A percentile compares a stretch with the other conserved stretches of the same genome.
phyloP scores from a whole-genome alignment of 2,888 invertebrate species.

The Latheticus oryzae region DNA sequence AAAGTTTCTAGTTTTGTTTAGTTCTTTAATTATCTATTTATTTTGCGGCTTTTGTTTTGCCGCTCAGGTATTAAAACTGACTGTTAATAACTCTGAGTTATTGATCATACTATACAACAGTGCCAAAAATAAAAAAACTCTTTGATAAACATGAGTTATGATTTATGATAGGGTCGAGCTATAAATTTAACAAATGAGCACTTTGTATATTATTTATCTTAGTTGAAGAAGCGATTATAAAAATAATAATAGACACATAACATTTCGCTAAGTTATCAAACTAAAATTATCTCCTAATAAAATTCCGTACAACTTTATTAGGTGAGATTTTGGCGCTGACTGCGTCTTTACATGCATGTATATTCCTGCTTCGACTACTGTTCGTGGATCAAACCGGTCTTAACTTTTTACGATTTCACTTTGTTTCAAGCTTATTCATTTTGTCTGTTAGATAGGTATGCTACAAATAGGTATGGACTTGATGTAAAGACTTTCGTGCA shows the following conservation, averaged over 20 bases:
- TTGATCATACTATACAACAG: slow-evolving; percentile 19
- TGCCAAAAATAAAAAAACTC: slow-evolving; percentile 33
- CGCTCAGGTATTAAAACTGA: slow-evolving; percentile 8
- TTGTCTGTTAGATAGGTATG: slow-evolving; percentile 31
- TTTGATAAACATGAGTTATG: slow-evolving; percentile 20
- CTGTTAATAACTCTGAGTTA: slow-evolving; percentile 19
- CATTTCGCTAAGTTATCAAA: slow-evolving; percentile 34
- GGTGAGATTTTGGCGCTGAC: slow-evolving; percentile 30
- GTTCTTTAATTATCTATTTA: no score
- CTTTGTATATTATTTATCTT: slow-evolving; percentile 35
- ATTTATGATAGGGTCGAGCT: slow-evolving; percentile 31
- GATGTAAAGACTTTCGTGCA: slow-evolving; percentile 41
- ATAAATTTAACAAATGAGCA: slow-evolving; percentile 33
- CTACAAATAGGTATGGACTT: slow-evolving; percentile 32
- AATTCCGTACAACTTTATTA: slow-evolving; percentile 41
- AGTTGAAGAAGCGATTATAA: slow-evolving; percentile 23
- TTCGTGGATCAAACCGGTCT: slow-evolving; percentile 39
- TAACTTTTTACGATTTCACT: slow-evolving; percentile 29
- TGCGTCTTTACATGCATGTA: slow-evolving; percentile 23
- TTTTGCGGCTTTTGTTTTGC: slow-evolving; percentile 2
- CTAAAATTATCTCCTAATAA: slow-evolving; percentile 32
- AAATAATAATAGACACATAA: slow-evolving; percentile 33
- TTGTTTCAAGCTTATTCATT: slow-evolving; percentile 33
- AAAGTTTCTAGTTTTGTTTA: no score
- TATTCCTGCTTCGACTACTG: slow-evolving; percentile 34